Conservation (phyloP, 1,140 invertebrate genomes). For the Drosophila lowei region DNA sequence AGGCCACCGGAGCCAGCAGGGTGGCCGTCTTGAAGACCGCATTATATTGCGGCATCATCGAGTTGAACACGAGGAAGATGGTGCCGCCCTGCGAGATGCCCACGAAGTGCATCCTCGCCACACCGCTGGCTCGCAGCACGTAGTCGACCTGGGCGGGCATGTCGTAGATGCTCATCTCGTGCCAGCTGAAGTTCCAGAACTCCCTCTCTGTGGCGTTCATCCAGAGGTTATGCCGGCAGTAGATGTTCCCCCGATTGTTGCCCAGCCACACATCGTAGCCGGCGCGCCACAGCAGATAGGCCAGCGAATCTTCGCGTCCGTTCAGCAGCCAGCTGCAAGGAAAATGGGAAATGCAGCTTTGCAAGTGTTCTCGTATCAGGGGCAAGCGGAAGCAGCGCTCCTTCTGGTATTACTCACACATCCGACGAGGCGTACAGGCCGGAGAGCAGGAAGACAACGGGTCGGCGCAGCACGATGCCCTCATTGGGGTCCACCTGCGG, state of each 20-base stretch:
- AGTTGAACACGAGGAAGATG: slow-evolving; percentile 85
- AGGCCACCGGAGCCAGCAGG: slow-evolving; percentile 85
- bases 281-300: slow-evolving; percentile 87
- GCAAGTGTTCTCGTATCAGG: not conserved
- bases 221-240: slow-evolving; percentile 85
- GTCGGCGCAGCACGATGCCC: slow-evolving; percentile 86
- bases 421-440: slow-evolving; percentile 87
- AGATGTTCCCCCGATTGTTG: slow-evolving; percentile 88
- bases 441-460: slow-evolving; percentile 87
- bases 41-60: slow-evolving; percentile 85
- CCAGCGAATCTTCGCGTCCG: slow-evolving; percentile 78
- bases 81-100: slow-evolving; percentile 86
- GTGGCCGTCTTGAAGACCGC: slow-evolving; percentile 85
- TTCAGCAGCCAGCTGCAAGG: slow-evolving; percentile 69
- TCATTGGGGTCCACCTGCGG: slow-evolving; percentile 72
- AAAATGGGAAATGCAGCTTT: not conserved
- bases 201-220: slow-evolving; percentile 83
- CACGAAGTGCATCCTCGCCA: slow-evolving; percentile 83
- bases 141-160: slow-evolving; percentile 88
- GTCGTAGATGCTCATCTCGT: slow-evolving; percentile 89
- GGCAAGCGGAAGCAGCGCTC: slow-evolving; percentile 16
- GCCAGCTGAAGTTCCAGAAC: slow-evolving; percentile 86
- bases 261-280: slow-evolving; percentile 90
- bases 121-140: slow-evolving; percentile 84
- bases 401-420: slow-evolving; percentile 51